Evolutionary conservation across 2,113 vertebrate species (phyloP), one percentile per base, ranked within the genome.

Genomic region (Rhipidura dahli): DNA sequence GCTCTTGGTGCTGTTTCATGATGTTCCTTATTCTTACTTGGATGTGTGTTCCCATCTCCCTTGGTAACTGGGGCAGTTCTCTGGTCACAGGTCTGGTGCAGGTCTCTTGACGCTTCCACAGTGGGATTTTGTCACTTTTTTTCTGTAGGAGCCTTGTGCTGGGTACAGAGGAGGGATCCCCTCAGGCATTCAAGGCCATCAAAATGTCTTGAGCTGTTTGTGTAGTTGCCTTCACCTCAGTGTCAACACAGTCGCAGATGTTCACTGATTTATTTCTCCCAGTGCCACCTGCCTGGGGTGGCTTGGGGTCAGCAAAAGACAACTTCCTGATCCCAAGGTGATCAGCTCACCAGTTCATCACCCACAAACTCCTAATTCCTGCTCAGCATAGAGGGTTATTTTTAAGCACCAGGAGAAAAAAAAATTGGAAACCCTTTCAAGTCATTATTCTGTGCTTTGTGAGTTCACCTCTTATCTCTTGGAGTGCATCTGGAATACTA

Each of bases 281-380:
- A n/a, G 40, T 75, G 70, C 33, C 49, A 54, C 47, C 57, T 61
- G 47, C 12, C 31, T 35, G 1, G 9, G 21, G 12, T 13, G 27
- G 28, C 28, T 68, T 20, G 47, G 54, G 40, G 42, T 37, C 59
- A 87, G 61, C 57, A 78, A 37, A 82, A 76, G 66, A 22, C 31
- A 64, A 13, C 30, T 86, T 51, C 15, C 13, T 0, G 0, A 14
- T 42, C n/a, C 40, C 21, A 2, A 3, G 54, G 76, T 2, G 16
- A 88, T 50, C 50, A 30, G 8, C 40, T 92, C 57, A 42, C 16
- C 33, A 27, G 45, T 65, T 78, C 60, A n/a, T 70, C 81, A 64
- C 37, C 40, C 28, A 7, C 1, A 2, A 47, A 66, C 81, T 69
- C 68, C 9, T 39, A 20, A 45, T 63, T 72, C 42, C 71, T 81